Conservation (phyloP, 2,797 vertebrate species). For the Leptodactylus fallax region DNA sequence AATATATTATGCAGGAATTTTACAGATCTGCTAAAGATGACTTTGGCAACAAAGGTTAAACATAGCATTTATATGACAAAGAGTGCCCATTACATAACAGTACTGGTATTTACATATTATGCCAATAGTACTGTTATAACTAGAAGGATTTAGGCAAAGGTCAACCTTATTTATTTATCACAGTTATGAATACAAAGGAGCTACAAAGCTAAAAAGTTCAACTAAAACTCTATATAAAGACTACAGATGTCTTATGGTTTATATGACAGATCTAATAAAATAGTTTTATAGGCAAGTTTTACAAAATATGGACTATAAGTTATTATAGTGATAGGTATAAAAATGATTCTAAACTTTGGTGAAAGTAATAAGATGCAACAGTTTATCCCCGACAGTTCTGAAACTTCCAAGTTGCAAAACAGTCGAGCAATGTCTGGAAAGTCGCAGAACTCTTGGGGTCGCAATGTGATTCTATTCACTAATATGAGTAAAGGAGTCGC, state of each 20-base stretch:
- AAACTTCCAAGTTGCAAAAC: too few relatives aligned
- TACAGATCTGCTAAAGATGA: background rate
- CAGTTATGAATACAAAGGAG: background rate
- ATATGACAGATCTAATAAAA: background rate
- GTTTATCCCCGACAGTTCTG: too few relatives aligned
- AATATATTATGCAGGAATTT: background rate
- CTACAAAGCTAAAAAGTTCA: background rate
- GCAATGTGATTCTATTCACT: too few relatives aligned
- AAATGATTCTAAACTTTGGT: too few relatives aligned
- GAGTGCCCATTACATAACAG: background rate
- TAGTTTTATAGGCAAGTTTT: background rate
- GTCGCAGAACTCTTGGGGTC: too few relatives aligned
- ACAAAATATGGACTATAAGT: background rate
- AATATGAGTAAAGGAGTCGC: too few relatives aligned
- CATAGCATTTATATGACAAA: background rate
- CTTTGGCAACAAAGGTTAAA: conserved; percentile 12
- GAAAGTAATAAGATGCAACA: too few relatives aligned
- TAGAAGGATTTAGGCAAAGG: background rate
- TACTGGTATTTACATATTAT: background rate
- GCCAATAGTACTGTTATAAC: background rate
- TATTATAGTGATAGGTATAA: background rate
- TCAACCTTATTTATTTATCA: background rate
- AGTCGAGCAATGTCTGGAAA: too few relatives aligned
- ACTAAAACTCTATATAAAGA: background rate
- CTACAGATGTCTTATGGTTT: background rate